Evolutionary conservation across 1,140 invertebrate genomes (phyloP), one percentile per base, ranked within the genome.

Genomic region (Papilio polytes): DNA sequence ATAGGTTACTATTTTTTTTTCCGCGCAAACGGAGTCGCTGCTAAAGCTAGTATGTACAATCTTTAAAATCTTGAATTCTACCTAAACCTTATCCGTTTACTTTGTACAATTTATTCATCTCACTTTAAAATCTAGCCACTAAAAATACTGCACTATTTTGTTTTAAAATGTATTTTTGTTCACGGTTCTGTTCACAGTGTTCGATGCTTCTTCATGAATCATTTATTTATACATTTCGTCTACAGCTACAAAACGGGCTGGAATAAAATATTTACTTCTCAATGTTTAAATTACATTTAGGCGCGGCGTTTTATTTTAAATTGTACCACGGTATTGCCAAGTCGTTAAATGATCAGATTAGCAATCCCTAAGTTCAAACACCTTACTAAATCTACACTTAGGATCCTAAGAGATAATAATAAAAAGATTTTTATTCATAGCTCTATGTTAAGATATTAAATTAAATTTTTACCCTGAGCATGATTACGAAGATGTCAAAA

Each of bases 191-290:
- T 18, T 66, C 63, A 31, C 63, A 66, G 63, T 66, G 63, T 66
- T 66, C 63, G 63, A 66, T 66, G 63, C 63, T 66, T 66, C 63
- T 66, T 66, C 63, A 66, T 66, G 63, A 66, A 66, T 66, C 63
- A 66, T 66, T 66, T 66, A 66, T 66, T 31, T 31, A 31, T 63
- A 31, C 63, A 66, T 26, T 66, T 66, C 63, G 63, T 26, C 63
- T 66, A 31, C 63, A 31, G 22, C 12, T 66, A 31, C 63, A 66
- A 66, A 66, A 66, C 63, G 63, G 22, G 12, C 9, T 66, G 22
- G 63, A 66, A 31, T 66, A 66, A 66, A 66, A 31, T 66, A 66
- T 66, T 66, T 26, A 66, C 22, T 66, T 26, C 31, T 31, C 63
- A 66, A 66, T 66, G 22, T 31, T 26, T 26, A 31, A 66, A 26